Percentiles rank a stretch among this genome's conserved stretches.
These are phyloP conservation scores for Thalassaphorura encarpata DNA, from an alignment of 1,140 invertebrate genomes.

Conservation along the genomic window DNA sequence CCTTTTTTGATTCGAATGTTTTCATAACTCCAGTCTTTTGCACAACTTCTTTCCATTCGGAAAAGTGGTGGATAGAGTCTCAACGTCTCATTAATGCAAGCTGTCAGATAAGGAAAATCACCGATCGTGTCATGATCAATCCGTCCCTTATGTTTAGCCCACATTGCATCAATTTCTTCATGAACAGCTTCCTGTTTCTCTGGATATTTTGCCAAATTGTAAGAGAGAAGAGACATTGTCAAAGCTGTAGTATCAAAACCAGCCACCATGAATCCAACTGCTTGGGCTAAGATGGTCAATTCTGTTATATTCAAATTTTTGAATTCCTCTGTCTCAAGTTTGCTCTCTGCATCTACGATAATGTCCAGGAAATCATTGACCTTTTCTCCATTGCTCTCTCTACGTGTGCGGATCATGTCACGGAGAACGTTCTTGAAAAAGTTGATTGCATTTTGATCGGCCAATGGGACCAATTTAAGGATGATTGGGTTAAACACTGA, in stretches of 20 bases:
- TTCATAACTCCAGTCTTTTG: conserved; percentile 24
- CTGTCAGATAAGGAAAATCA: conserved; percentile 12
- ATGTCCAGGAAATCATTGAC: conserved; percentile 14
- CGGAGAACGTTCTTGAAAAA: conserved; percentile 2
- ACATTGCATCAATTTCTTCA: conserved; percentile 50
- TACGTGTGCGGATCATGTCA: background rate
- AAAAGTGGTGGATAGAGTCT: conserved; percentile 3
- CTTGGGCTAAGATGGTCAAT: conserved; percentile 26
- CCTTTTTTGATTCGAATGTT: conserved; percentile 39
- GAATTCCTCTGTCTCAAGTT: background rate
- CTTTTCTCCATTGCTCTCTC: background rate
- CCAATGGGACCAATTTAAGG: background rate
- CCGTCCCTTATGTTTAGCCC: conserved; percentile 33
- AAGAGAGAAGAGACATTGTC: conserved; percentile 34
- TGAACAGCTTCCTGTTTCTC: conserved; percentile 59
- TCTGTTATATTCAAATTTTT: conserved; percentile 13
- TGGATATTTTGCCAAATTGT: conserved; percentile 51
- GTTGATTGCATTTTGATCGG: background rate
- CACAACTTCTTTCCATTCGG: conserved; percentile 7
- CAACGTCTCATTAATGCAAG: conserved; percentile 12
- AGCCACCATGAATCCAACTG: conserved; percentile 30
- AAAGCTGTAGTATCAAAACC: conserved; percentile 28
- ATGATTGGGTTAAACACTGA: too few relatives aligned
- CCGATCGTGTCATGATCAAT: conserved; percentile 5
- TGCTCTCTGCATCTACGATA: conserved; percentile 8